Conservation (phyloP, 1,140 invertebrate genomes). For the Ceratina australensis region DNA sequence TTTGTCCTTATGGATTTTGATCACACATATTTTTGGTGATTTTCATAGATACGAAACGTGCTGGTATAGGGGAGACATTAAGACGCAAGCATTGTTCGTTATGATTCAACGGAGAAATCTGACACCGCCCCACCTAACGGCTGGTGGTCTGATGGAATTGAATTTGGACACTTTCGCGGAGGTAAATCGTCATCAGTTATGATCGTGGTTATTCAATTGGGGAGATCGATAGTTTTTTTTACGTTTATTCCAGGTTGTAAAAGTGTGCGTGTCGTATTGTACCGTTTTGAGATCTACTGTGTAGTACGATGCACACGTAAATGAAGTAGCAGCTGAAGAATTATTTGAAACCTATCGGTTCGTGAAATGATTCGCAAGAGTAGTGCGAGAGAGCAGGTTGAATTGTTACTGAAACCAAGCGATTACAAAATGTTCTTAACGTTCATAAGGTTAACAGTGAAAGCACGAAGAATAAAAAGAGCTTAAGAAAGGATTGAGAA, state of each 20-base stretch:
- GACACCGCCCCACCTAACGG: background rate
- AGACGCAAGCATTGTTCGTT: background rate
- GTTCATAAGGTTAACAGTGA: too few relatives aligned
- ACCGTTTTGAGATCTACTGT: background rate
- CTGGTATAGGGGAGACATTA: background rate
- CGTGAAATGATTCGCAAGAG: too few relatives aligned
- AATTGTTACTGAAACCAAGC: too few relatives aligned
- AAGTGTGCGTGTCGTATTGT: background rate
- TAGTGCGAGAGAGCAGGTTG: too few relatives aligned
- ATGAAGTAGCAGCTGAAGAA: too few relatives aligned
- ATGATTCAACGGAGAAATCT: background rate
- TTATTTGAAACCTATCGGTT: too few relatives aligned
- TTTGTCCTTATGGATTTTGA: too few relatives aligned
- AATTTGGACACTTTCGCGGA: conserved; percentile 3
- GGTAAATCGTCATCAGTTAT: background rate
- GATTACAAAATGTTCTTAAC: too few relatives aligned
- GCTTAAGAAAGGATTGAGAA: too few relatives aligned
- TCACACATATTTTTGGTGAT: too few relatives aligned
- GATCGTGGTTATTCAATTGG: background rate
- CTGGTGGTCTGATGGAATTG: background rate
- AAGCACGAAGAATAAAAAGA: too few relatives aligned
- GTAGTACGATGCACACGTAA: too few relatives aligned
- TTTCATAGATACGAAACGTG: background rate
- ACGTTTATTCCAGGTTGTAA: background rate
- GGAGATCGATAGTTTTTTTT: background rate